These are phyloP conservation scores for Furcifer pardalis DNA, from an alignment of 2,797 vertebrate genomes.

Conservation along the genomic window DNA sequence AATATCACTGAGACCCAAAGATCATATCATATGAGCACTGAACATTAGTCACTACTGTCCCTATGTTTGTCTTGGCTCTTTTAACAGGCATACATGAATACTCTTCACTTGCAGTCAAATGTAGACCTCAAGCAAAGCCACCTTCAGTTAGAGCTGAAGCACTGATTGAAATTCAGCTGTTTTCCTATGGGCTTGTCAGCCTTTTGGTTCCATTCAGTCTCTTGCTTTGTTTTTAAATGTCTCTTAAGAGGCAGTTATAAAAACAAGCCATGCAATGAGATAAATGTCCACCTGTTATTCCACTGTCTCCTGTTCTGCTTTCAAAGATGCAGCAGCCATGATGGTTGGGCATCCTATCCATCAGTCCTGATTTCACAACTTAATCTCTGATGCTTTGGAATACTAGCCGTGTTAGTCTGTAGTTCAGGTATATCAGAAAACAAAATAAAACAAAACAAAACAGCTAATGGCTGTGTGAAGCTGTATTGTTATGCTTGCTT, in stretches of 20 bases:
- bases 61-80: neutral
- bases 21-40: neutral
- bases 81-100: neutral
- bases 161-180: neutral
- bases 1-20: neutral
- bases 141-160: neutral
- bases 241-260: neutral
- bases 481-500: too few species aligned
- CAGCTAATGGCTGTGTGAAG: too few species aligned
- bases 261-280: neutral
- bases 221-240: neutral
- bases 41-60: neutral
- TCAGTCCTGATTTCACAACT: neutral
- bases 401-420: too few species aligned
- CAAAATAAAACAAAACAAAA: too few species aligned
- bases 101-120: neutral
- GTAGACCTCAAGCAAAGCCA: neutral
- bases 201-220: neutral
- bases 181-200: neutral
- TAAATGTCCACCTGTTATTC: neutral
- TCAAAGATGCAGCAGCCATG: neutral
- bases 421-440: too few species aligned
- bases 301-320: neutral
- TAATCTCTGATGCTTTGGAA: too few species aligned
- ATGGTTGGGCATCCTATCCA: neutral